These are phyloP conservation scores for Lampris incognitus DNA, from an alignment of 2,113 vertebrate genomes.

Conservation along the genomic window DNA sequence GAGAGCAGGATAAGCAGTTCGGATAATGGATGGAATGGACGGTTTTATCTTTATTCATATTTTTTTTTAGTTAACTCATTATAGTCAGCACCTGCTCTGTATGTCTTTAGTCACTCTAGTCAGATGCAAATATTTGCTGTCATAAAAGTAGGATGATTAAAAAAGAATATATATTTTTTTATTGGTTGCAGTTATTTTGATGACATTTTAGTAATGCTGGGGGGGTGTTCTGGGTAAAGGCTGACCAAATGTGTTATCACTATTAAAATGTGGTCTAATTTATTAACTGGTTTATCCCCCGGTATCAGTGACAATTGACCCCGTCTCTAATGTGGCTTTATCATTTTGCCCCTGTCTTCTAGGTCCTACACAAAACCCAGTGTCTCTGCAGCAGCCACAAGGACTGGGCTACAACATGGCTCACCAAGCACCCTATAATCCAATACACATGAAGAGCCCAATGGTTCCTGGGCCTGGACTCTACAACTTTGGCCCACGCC, in stretches of 20 bases:
- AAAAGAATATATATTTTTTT: background rate
- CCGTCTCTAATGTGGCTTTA: background rate
- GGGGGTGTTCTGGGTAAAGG: background rate
- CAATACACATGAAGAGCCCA: conserved; percentile 83
- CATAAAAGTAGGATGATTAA: background rate
- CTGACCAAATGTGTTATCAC: background rate
- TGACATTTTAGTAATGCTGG: background rate
- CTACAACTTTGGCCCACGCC: conserved; percentile 83
- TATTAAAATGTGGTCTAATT: background rate
- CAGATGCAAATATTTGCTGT: too few relatives aligned
- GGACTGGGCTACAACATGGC: conserved; percentile 81
- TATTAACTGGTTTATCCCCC: background rate
- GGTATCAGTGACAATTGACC: background rate
- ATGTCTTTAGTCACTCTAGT: too few relatives aligned
- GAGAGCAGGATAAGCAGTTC: too few relatives aligned
- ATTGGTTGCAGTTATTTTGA: background rate
- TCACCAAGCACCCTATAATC: conserved; percentile 82
- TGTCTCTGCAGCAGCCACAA: conserved; percentile 80
- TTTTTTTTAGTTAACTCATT: too few relatives aligned
- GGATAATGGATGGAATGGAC: too few relatives aligned
- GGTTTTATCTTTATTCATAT: too few relatives aligned
- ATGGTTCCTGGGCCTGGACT: conserved; percentile 79
- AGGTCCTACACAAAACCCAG: conserved; percentile 91
- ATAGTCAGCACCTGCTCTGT: too few relatives aligned
- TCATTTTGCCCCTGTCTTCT: conserved; percentile 32